Evolutionary conservation across 2,888 invertebrate species (phyloP).

Genomic region (Callimorpha dominula): DNA sequence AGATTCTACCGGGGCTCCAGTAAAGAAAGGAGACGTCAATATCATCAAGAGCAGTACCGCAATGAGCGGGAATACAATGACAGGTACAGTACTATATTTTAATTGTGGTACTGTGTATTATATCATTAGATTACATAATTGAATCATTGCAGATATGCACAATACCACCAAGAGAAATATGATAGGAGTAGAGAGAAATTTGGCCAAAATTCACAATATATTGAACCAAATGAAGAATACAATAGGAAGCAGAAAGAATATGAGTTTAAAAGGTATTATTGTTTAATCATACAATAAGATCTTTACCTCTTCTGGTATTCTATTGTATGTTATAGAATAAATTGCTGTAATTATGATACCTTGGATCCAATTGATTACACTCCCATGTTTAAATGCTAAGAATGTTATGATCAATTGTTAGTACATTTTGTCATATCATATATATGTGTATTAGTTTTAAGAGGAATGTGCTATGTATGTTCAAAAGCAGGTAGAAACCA

Average conservation of each 20-base stretch:
- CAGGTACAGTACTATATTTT: constrained; percentile 58
- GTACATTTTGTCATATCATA: background rate
- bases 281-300: constrained; percentile 25
- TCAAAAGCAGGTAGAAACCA: background rate
- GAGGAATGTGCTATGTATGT: background rate
- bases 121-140: constrained; percentile 36
- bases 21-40: constrained; percentile 71
- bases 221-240: constrained; percentile 63
- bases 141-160: constrained; percentile 67
- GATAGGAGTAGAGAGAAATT: constrained; percentile 69
- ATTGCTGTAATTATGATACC: background rate
- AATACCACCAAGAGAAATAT: constrained; percentile 67
- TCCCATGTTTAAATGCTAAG: background rate
- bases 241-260: constrained; percentile 66
- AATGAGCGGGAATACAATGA: constrained; percentile 70
- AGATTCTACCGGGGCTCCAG: constrained; percentile 81
- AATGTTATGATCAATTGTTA: background rate
- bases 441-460: too few species aligned
- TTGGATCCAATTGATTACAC: background rate
- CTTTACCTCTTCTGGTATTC: background rate
- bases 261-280: constrained; percentile 73
- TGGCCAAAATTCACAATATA: constrained; percentile 61
- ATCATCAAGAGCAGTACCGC: constrained; percentile 69
- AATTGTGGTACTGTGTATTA: constrained; percentile 33
- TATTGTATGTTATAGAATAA: constrained; percentile 7